A percentile compares a stretch with the other conserved stretches of the same genome.
These are phyloP conservation scores for Mirounga angustirostris DNA, from an alignment of 2,113 vertebrate species.

Conservation along the genomic window DNA sequence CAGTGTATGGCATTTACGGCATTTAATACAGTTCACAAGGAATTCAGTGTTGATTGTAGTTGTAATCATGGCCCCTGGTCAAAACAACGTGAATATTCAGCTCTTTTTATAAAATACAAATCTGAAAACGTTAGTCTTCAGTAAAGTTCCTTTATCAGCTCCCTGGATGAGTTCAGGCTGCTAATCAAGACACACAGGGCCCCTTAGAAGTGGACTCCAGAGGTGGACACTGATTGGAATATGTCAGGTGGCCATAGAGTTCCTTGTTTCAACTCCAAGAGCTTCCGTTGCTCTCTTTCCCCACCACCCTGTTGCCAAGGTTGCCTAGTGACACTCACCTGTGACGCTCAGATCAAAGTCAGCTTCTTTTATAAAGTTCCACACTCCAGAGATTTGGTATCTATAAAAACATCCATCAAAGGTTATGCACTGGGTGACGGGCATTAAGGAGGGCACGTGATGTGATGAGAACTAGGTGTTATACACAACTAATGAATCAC, in stretches of 20 bases:
- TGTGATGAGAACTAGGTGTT: too few relatives aligned
- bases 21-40: not conserved
- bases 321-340: too few relatives aligned
- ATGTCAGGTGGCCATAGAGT: rapidly evolving
- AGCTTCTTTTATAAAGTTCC: not conserved
- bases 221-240: not conserved
- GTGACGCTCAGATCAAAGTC: not conserved
- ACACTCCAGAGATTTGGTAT: not conserved
- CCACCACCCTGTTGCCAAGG: too few relatives aligned
- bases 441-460: too few relatives aligned
- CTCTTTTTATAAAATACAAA: not conserved
- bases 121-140: not conserved
- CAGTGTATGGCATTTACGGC: too few relatives aligned
- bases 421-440: too few relatives aligned
- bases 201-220: too few relatives aligned
- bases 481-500: too few relatives aligned
- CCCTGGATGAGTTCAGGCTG: too few relatives aligned
- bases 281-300: too few relatives aligned
- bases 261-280: not conserved
- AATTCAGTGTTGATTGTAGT: not conserved
- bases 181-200: not conserved
- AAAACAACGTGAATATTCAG: not conserved
- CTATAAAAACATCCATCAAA: not conserved
- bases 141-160: not conserved
- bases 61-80: not conserved